Conservation (phyloP, 1,140 invertebrate genomes). For the Monomorium pharaonis region DNA sequence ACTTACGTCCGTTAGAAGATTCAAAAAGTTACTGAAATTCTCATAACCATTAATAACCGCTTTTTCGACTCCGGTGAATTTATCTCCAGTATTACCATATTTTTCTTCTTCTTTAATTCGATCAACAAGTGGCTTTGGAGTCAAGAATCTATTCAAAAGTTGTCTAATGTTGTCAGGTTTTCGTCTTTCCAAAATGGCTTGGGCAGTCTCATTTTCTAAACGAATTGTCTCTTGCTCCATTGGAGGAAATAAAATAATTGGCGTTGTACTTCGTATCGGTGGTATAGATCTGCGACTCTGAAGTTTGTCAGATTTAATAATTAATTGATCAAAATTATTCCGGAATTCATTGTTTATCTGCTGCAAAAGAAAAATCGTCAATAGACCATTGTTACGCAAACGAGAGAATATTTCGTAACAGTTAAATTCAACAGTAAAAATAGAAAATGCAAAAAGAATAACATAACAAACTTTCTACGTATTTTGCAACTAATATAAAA, state of each 20-base stretch:
- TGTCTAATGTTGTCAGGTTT: conserved; percentile 61
- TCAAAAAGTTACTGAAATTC: conserved; percentile 87
- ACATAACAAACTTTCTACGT: neutral
- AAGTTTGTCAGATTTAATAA: neutral
- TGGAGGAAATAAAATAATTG: neutral
- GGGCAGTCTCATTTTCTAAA: conserved; percentile 74
- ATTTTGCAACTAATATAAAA: neutral
- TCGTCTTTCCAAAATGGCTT: conserved; percentile 75
- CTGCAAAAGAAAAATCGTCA: conserved; percentile 29
- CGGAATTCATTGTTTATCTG: conserved; percentile 72
- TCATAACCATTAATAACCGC: conserved; percentile 87
- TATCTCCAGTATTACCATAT: conserved; percentile 89
- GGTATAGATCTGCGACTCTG: conserved; percentile 10
- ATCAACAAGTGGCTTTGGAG: conserved; percentile 89
- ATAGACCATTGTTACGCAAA: neutral
- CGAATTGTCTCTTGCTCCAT: conserved; percentile 72
- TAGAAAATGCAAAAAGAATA: neutral
- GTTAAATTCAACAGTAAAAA: neutral
- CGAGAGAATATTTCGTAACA: neutral
- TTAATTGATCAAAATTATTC: conserved; percentile 70
- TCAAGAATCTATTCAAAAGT: conserved; percentile 71
- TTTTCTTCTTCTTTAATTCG: conserved; percentile 89
- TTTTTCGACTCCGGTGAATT: conserved; percentile 86
- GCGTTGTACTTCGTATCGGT: neutral
- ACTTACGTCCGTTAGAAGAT: conserved; percentile 85